Base-by-base conservation (phyloP, 2,113 vertebrate genomes). In the Zosterops lateralis region DNA sequence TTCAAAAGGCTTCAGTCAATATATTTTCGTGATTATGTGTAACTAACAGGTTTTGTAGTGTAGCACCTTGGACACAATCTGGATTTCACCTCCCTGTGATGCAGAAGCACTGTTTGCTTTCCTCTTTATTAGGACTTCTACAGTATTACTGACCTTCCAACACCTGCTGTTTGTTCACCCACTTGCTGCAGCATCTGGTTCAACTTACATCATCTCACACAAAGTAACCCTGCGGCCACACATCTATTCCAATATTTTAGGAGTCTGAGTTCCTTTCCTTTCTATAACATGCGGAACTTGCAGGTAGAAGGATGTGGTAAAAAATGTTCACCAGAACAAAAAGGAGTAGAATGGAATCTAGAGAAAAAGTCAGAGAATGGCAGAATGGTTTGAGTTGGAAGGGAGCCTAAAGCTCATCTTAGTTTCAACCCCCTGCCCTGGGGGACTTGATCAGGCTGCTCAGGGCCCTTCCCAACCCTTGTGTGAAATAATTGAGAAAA, bases 161-260 rank as follows among this genome's bases (percentile, higher is more conserved):
- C 87, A 92, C 74, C 81, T 91, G 95, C 66, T 92, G 38, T 90
- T 91, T 77, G 61, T 60, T 50, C 61, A 51, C 60, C 44, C 73
- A 36, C 60, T 84, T 71, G 50, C 79, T 58, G 65, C 56, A 94
- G 61, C 89, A 68, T 62, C 84, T 87, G 84, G 36, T 72, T 84
- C 84, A 42, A 25, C 60, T 56, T 72, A 40, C 24, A 29, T 20
- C 44, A 44, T 14, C 47, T 64, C 50, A 67, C 1, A 0, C 53
- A 56, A 72, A 75, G 68, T 64, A 28, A 31, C 32, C 15, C 38
- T 56, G 7, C 29, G 66, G 84, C 31, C 77, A 78, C 53, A 78
- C 60, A 74, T 36, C 21, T 50, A 20, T 32, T 36, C 28, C 60
- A 57, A 12, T 57, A 57, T 48, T 57, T 28, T 29, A 44, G 36